A percentile compares a stretch with the other conserved stretches of the same genome.
Evolutionary conservation across 2,113 vertebrate species (phyloP).

Genomic region (Tauraco erythrolophus): DNA sequence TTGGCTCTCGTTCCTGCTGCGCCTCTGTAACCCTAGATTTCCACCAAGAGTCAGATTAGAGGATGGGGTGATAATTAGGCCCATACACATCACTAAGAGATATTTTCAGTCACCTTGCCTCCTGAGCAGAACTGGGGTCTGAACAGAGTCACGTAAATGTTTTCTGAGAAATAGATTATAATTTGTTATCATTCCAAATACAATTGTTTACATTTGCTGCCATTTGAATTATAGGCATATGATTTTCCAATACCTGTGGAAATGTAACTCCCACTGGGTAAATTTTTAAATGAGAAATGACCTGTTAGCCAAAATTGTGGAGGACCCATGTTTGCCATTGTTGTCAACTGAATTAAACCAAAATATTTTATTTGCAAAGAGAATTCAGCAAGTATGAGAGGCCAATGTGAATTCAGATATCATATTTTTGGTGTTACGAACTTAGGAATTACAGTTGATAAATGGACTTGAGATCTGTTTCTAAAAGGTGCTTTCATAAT

Average conservation of each 20-base stretch:
- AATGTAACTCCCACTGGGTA: not conserved
- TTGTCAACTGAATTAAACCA: not conserved
- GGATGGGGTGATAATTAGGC: not conserved
- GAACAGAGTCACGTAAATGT: not conserved
- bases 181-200: not conserved
- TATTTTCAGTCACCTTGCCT: not conserved
- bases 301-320: not conserved
- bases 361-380: not conserved
- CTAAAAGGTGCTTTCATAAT: not conserved
- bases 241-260: not conserved
- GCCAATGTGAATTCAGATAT: not conserved
- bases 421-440: not conserved
- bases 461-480: not conserved
- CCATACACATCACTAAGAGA: not conserved
- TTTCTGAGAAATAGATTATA: conserved; percentile 4
- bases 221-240: not conserved
- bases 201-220: not conserved
- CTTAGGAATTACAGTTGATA: not conserved
- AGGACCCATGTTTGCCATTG: not conserved
- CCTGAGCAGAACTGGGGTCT: not conserved
- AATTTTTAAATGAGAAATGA: not conserved
- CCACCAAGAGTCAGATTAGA: not conserved
- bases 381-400: not conserved
- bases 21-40: not conserved
- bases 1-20: not conserved